Evolutionary conservation across 2,888 invertebrate species (phyloP).

Genomic region (Erannis defoliaria): DNA sequence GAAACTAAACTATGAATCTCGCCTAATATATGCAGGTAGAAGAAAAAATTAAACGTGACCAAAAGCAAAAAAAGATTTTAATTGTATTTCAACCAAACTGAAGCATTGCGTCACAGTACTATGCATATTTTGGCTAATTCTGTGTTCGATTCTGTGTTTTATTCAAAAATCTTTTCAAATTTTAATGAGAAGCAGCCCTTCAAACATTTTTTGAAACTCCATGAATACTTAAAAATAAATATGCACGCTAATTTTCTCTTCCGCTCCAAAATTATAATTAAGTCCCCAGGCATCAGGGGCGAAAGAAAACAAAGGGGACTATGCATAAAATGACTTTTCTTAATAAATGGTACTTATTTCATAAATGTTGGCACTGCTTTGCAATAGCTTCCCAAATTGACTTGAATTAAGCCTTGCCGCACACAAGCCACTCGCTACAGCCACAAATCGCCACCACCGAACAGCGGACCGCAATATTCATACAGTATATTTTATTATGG

Average conservation of each 20-base stretch:
- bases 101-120: not conserved
- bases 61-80: too few relatives aligned
- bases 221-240: constrained; percentile 40
- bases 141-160: not conserved
- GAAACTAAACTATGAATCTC: too few relatives aligned
- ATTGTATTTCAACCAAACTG: too few relatives aligned
- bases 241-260: constrained; percentile 47
- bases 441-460: too few relatives aligned
- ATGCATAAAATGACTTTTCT: too few relatives aligned
- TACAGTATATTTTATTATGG: too few relatives aligned
- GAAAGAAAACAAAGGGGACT: constrained; percentile 41
- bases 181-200: constrained; percentile 10
- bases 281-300: constrained; percentile 37
- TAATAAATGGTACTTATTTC: not conserved
- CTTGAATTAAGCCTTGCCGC: too few relatives aligned
- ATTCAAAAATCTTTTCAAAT: constrained; percentile 6
- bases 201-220: constrained; percentile 28
- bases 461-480: too few relatives aligned
- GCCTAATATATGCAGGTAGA: too few relatives aligned
- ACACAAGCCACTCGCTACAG: too few relatives aligned
- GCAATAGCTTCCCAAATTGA: too few relatives aligned
- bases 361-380: constrained; percentile 34
- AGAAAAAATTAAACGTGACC: too few relatives aligned
- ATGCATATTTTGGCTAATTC: not conserved
- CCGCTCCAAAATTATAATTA: constrained; percentile 51